phyloP scores from a whole-genome alignment of 2,888 invertebrate genomes.

The Drosophila multiciliata region DNA sequence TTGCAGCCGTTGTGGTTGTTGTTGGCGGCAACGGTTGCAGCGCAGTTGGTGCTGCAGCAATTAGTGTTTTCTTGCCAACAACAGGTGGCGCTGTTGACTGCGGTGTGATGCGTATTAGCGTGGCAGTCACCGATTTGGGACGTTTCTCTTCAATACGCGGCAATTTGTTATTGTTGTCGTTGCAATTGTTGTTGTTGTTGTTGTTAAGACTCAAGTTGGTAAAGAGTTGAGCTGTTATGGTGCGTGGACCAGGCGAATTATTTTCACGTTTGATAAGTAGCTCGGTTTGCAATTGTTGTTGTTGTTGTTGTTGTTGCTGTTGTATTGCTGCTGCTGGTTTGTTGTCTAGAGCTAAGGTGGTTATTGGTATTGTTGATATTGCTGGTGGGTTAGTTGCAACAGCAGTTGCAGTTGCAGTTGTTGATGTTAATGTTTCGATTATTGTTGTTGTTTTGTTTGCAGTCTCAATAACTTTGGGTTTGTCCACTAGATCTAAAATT shows the following conservation, averaged over 20 bases:
- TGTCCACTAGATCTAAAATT: constrained; percentile 48
- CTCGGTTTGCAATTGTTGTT: constrained; percentile 45
- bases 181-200: constrained; percentile 49
- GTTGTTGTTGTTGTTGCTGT: constrained; percentile 31
- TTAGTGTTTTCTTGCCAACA: constrained; percentile 19
- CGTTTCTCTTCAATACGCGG: constrained; percentile 70
- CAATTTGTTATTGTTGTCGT: constrained; percentile 51
- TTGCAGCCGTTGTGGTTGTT: constrained; percentile 49
- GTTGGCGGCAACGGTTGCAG: constrained; percentile 38
- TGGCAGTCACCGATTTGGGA: constrained; percentile 84
- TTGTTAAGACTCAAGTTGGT: constrained; percentile 32
- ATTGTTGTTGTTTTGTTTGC: constrained; percentile 40
- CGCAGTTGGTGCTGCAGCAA: constrained; percentile 4
- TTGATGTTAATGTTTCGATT: constrained; percentile 20
- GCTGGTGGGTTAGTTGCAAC: constrained; percentile 47
- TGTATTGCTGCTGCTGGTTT: constrained; percentile 23
- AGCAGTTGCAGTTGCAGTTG: constrained; percentile 25
- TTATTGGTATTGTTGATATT: constrained; percentile 36
- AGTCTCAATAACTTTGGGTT: constrained; percentile 49
- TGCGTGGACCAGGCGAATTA: constrained; percentile 66
- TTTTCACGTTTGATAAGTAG: constrained; percentile 71
- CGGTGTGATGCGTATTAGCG: constrained; percentile 79
- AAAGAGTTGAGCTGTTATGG: constrained; percentile 67
- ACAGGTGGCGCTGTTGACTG: constrained; percentile 24
- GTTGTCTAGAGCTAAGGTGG: constrained; percentile 15